Evolutionary conservation across 2,797 vertebrate genomes (phyloP), one percentile per base, ranked within the genome.

Genomic region (Chaunax sp.): DNA sequence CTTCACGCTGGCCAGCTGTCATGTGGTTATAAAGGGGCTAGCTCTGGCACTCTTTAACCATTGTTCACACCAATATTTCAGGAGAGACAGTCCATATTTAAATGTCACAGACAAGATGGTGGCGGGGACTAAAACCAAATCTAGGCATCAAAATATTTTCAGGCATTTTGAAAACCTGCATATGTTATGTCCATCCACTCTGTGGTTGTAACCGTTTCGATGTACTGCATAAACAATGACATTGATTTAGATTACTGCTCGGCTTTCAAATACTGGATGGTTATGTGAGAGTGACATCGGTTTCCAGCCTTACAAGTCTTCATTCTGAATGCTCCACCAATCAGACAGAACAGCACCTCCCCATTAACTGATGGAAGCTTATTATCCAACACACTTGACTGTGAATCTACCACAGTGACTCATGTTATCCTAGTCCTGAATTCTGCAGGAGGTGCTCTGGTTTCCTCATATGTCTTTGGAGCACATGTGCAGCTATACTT

Each of bases 341-440:
- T 57, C 16, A 22, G 54, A 56, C 23, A 20, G 54, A 38, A 26
- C 37, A 50, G 43, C 50, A 2, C n/a, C 22, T 3, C 28, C 28
- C 18, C 37, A 61, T 72, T 47, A 41, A 61, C 15, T 26, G 20
- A 54, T 62, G 20, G 63, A 57, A 46, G 33, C 25, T 22, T 20
- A 28, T 41, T 0, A 12, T n/a, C 33, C 11, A 28, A 25, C 51
- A 43, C 41, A 61, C 44, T 37, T 11, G 12, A 30, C 52, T 52
- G 56, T 38, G 26, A 47, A 61, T 53, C 38, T 35, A 9, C 51
- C 0, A 23, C 62, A 37, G 25, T 14, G 26, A 49, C 43, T 58
- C 35, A 18, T 62, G 68, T 61, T 67, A 33, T 77, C 57, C 46
- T 22, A 26, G 46, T 61, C 53, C 30, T 46, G 5, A 2, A 7